Evolutionary conservation across 2,797 vertebrate genomes (phyloP).

Genomic region (Crenuchus spilurus): DNA sequence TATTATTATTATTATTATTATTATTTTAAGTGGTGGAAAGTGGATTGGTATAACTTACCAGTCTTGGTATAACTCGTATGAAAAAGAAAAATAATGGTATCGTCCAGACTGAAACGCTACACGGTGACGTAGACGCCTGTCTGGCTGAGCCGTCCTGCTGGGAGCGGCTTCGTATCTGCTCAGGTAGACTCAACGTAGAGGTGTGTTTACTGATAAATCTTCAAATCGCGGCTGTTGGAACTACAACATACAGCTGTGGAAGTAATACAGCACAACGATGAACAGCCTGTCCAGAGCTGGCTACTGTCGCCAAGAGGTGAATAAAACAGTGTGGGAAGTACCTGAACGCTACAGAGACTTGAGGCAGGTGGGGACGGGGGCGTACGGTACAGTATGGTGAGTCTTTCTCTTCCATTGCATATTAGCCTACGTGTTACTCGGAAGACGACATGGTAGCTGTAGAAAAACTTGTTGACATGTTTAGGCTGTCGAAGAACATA

Average conservation of each 20-base stretch:
- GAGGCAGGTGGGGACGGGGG: conserved; percentile 90
- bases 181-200: conserved; percentile 41
- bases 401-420: conserved; percentile 57
- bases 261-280: conserved; percentile 68
- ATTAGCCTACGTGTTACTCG: too few relatives aligned
- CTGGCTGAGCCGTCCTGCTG: neutral
- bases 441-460: too few relatives aligned
- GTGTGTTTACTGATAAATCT: conserved; percentile 41
- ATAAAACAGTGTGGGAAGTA: conserved; percentile 92
- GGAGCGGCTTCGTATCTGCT: conserved; percentile 33
- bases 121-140: neutral
- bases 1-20: too few relatives aligned
- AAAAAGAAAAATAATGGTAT: neutral
- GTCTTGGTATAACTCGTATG: too few relatives aligned
- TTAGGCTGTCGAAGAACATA: neutral
- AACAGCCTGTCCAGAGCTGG: conserved; percentile 77
- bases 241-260: neutral
- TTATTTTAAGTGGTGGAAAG: too few relatives aligned
- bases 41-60: too few relatives aligned
- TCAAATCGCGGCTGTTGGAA: conserved; percentile 14
- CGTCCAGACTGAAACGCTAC: too few relatives aligned
- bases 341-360: conserved; percentile 88
- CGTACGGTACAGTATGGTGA: conserved; percentile 95
- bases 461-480: neutral
- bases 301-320: conserved; percentile 87